Percentiles rank a stretch among this genome's conserved stretches.
These are phyloP conservation scores for Hipposideros armiger DNA, from an alignment of 2,113 vertebrate species.

Conservation along the genomic window DNA sequence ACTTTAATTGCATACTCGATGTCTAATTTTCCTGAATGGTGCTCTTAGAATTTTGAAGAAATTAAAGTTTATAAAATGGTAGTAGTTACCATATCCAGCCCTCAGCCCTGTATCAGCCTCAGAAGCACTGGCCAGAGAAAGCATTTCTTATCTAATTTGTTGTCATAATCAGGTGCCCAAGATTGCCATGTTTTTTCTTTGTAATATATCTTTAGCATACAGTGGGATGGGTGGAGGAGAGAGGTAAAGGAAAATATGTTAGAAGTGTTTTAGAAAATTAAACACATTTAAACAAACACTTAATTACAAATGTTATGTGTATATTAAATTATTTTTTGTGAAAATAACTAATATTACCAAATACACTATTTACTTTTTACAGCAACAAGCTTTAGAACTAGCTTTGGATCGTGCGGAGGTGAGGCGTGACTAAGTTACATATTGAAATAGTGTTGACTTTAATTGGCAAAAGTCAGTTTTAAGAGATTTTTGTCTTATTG, in stretches of 20 bases:
- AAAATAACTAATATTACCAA: constrained; percentile 74
- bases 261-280: constrained; percentile 33
- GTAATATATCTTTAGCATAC: neutral
- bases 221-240: neutral
- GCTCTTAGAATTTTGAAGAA: neutral
- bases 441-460: neutral
- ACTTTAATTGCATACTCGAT: neutral
- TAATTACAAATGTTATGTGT: constrained; percentile 29
- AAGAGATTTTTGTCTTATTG: constrained; percentile 34
- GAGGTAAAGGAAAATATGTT: constrained; percentile 17
- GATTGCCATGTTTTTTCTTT: neutral
- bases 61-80: neutral
- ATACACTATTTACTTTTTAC: constrained; percentile 78
- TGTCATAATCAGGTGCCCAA: neutral
- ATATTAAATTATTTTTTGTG: constrained; percentile 44
- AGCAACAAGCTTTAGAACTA: constrained; percentile 98
- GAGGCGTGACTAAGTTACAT: constrained; percentile 75
- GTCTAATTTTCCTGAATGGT: neutral
- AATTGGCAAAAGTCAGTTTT: constrained; percentile 33
- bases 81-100: neutral
- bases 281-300: constrained; percentile 42
- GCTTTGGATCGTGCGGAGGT: constrained; percentile 99
- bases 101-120: neutral
- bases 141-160: neutral
- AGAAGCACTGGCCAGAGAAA: neutral